phyloP scores from a whole-genome alignment of 2,113 vertebrate genomes.

The Neogobius melanostomus region DNA sequence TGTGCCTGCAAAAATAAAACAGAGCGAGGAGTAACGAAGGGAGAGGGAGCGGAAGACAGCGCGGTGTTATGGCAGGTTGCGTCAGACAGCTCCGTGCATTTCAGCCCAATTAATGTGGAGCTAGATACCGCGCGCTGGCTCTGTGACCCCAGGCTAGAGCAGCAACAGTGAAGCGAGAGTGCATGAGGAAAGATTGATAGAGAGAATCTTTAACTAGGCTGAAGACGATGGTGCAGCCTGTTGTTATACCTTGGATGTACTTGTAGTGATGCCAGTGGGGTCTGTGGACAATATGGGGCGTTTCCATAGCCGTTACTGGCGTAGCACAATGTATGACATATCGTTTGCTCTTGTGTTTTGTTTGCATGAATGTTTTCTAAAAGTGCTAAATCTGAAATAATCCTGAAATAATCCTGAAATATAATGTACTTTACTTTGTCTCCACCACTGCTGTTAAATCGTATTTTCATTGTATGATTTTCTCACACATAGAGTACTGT shows the following conservation, averaged over 20 bases:
- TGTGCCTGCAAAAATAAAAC: slow-evolving; percentile 21
- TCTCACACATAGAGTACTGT: too few relatives aligned
- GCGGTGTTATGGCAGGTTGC: slow-evolving; percentile 54
- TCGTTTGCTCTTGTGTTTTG: too few relatives aligned
- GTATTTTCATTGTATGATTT: too few relatives aligned
- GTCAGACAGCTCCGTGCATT: slow-evolving; percentile 63
- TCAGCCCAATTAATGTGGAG: slow-evolving; percentile 70
- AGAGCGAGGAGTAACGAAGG: slow-evolving; percentile 1
- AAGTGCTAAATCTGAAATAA: too few relatives aligned
- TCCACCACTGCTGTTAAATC: too few relatives aligned
- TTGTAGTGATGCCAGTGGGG: slow-evolving; percentile 12
- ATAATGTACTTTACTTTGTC: too few relatives aligned
- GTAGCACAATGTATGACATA: too few relatives aligned
- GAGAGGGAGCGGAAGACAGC: background rate
- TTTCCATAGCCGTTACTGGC: too few relatives aligned
- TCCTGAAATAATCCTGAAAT: too few relatives aligned
- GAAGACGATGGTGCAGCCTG: slow-evolving; percentile 27
- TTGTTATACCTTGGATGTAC: slow-evolving; percentile 41
- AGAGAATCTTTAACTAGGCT: slow-evolving; percentile 13
- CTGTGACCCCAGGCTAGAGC: slow-evolving; percentile 55
- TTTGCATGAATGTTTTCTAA: too few relatives aligned
- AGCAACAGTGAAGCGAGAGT: slow-evolving; percentile 16
- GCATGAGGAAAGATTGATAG: slow-evolving; percentile 21
- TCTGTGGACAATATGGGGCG: too few relatives aligned
- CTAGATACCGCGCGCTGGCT: slow-evolving; percentile 47